phyloP scores from a whole-genome alignment of 2,888 invertebrate genomes.

The Drosophila emarginata region DNA sequence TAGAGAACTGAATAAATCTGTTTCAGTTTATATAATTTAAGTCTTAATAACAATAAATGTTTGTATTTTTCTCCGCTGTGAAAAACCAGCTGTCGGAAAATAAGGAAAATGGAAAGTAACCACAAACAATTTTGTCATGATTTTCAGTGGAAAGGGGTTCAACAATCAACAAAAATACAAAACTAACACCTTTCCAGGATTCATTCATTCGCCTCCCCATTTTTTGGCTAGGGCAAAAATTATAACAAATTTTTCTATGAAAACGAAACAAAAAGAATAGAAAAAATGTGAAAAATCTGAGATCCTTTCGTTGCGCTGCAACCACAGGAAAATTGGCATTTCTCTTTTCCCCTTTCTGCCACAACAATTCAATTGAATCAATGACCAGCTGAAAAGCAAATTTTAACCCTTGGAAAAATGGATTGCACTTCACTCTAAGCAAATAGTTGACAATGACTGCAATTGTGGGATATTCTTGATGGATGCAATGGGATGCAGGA shows the following conservation, averaged over 20 bases:
- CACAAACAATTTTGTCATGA: slow-evolving; percentile 17
- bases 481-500: slow-evolving; percentile 35
- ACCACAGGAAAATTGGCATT: slow-evolving; percentile 44
- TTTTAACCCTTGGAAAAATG: slow-evolving; percentile 41
- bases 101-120: slow-evolving; percentile 16
- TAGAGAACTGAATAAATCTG: neutral
- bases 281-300: slow-evolving; percentile 18
- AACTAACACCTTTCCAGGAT: slow-evolving; percentile 50
- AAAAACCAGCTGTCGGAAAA: slow-evolving; percentile 48
- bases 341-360: slow-evolving; percentile 35
- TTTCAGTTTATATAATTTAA: neutral
- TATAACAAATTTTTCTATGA: slow-evolving; percentile 38
- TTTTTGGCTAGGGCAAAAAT: slow-evolving; percentile 32
- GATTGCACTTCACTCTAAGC: slow-evolving; percentile 60
- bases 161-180: slow-evolving; percentile 21
- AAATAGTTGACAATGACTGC: slow-evolving; percentile 29
- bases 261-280: slow-evolving; percentile 34
- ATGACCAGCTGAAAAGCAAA: slow-evolving; percentile 62
- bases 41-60: neutral
- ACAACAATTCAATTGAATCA: slow-evolving; percentile 56
- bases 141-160: slow-evolving; percentile 46
- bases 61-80: neutral
- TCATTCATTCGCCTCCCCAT: slow-evolving; percentile 15
- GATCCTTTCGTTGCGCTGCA: slow-evolving; percentile 39
- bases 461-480: slow-evolving; percentile 47